These are phyloP conservation scores for Linyphia triangularis DNA, from an alignment of 2,888 invertebrate genomes.

Conservation along the genomic window DNA sequence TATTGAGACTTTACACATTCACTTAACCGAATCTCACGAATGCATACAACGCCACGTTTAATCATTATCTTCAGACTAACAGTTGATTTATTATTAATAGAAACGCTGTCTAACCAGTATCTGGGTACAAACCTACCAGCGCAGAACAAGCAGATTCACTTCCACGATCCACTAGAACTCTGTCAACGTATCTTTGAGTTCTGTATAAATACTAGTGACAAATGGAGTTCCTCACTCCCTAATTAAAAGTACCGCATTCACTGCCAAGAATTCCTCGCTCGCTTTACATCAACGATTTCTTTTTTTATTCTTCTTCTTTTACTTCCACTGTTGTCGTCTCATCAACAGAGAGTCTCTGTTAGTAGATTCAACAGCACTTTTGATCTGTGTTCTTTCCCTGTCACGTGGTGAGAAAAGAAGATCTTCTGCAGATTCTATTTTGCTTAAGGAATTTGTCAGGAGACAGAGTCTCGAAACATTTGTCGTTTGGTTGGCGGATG, in stretches of 20 bases:
- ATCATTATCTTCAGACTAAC: too few species aligned
- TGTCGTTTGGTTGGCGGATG: slow-evolving; percentile 38
- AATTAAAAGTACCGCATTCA: slow-evolving; percentile 74
- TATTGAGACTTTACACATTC: too few species aligned
- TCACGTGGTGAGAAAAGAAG: neutral
- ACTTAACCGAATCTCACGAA: too few species aligned
- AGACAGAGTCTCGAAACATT: slow-evolving; percentile 37
- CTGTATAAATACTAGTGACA: slow-evolving; percentile 71
- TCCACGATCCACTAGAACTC: slow-evolving; percentile 10
- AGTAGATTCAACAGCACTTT: slow-evolving; percentile 47
- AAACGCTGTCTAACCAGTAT: too few species aligned
- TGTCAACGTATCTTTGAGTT: slow-evolving; percentile 62
- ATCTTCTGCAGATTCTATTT: slow-evolving; percentile 45
- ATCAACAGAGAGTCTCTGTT: slow-evolving; percentile 11
- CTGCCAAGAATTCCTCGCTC: slow-evolving; percentile 72
- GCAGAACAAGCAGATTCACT: neutral
- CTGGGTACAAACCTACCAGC: too few species aligned
- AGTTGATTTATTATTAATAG: too few species aligned
- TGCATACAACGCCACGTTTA: too few species aligned
- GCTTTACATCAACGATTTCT: slow-evolving; percentile 62
- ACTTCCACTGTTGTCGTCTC: neutral
- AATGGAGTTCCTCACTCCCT: slow-evolving; percentile 66
- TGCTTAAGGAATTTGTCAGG: slow-evolving; percentile 47
- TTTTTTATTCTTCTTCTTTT: slow-evolving; percentile 12
- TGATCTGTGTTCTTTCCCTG: slow-evolving; percentile 53